Base-by-base conservation (phyloP, 2,888 invertebrate genomes). In the Drosophila mimica region DNA sequence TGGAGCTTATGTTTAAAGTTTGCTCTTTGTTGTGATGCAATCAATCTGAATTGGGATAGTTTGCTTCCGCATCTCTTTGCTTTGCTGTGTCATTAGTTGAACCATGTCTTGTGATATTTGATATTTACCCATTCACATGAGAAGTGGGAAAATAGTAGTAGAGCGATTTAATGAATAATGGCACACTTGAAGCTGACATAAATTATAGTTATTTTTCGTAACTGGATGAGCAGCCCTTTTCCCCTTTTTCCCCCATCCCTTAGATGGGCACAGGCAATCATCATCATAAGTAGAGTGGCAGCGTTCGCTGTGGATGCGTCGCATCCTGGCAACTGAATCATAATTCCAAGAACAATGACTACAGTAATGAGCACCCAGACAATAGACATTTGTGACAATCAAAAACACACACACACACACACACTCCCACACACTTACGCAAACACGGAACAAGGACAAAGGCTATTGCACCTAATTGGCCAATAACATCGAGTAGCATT, bases 301-400 rank as follows among this genome's bases (percentile, higher is more conserved):
- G 63, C 72, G 40, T 57, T 53, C 64, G 31, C 28, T 49, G 8
- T 20, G 46, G 40, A 48, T 36, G 54, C 43, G 33, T 33, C 43
- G 67, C 68, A 30, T 58, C 75, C 51, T 58, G 61, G 63, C 69
- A 73, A 59, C 63, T 66, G 63, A 79, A 61, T 75, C 67, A 75
- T 76, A 79, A 79, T 75, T 71, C 49, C 51, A 71, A 20, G 52
- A 65, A 58, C 66, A 71, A 65, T 63, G 67, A 64, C 64, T 74
- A 69, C 81, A 67, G 62, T 88, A 85, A 85, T 85, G 83, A 85
- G 88, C 70, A 58, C 61, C 54, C 58, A 57, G 61, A 13, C 72
- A 80, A 60, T 67, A 70, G 81, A 52, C 81, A 81, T 67, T 77
- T 76, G 74, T 48, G 49, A 11, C 20, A 57, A 43, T 43, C n/a